phyloP scores from a whole-genome alignment of 2,888 invertebrate genomes.

The Dexiosoma caninum region DNA sequence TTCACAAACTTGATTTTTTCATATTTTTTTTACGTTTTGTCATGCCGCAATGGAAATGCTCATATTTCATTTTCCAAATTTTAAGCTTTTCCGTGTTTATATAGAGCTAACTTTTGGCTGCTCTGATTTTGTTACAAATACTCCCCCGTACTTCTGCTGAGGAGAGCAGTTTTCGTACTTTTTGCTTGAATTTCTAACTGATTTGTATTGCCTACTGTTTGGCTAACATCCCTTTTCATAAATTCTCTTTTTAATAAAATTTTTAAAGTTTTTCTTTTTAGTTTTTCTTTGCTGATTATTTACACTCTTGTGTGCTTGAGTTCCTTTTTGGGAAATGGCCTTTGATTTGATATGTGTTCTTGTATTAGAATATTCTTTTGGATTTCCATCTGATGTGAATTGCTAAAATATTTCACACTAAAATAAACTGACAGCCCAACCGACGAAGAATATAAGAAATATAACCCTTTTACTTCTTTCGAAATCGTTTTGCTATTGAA shows the following conservation, averaged over 20 bases:
- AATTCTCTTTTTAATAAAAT: neutral
- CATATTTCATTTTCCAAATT: too few relatives aligned
- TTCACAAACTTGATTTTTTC: too few relatives aligned
- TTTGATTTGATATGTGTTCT: slow-evolving; percentile 44
- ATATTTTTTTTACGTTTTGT: too few relatives aligned
- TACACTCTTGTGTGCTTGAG: neutral
- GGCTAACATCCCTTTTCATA: neutral
- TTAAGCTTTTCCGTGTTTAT: neutral
- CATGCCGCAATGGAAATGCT: too few relatives aligned
- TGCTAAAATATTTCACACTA: slow-evolving; percentile 19
- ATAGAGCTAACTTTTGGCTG: neutral
- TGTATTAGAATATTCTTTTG: slow-evolving; percentile 46
- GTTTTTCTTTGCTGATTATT: slow-evolving; percentile 5
- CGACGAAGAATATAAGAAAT: neutral
- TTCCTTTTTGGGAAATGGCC: neutral
- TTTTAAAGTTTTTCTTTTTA: neutral
- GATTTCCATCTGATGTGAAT: slow-evolving; percentile 24
- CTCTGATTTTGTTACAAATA: neutral
- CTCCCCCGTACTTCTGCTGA: neutral
- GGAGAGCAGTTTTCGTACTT: neutral
- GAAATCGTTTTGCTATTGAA: slow-evolving; percentile 5
- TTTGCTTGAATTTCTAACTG: neutral
- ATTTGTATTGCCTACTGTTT: neutral
- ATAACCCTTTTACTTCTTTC: neutral
- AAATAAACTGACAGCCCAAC: slow-evolving; percentile 28